A percentile compares a stretch with the other conserved stretches of the same genome.
These are phyloP conservation scores for Diachrysia chrysitis DNA, from an alignment of 2,888 invertebrate genomes.

Conservation along the genomic window DNA sequence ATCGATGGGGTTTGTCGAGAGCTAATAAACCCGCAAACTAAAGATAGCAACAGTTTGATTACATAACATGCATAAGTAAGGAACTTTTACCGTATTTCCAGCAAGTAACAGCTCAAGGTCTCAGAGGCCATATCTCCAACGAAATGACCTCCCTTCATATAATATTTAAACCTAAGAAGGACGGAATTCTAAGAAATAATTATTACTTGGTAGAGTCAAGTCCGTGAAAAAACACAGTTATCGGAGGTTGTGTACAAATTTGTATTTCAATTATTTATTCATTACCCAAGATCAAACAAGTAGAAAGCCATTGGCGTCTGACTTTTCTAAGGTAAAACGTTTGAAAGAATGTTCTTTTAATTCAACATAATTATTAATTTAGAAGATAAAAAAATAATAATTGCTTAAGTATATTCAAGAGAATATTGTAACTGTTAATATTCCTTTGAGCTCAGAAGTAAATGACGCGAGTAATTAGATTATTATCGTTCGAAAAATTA, in stretches of 20 bases:
- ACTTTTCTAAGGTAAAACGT: constrained; percentile 42
- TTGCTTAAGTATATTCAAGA: not conserved
- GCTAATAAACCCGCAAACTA: constrained; percentile 47
- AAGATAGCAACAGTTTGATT: constrained; percentile 41
- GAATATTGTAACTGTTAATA: not conserved
- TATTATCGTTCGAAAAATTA: too few relatives aligned
- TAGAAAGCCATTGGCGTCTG: constrained; percentile 28
- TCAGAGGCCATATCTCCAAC: constrained; percentile 58
- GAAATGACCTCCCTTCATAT: constrained; percentile 65
- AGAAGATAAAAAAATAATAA: not conserved
- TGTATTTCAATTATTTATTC: constrained; percentile 46
- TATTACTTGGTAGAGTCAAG: constrained; percentile 54
- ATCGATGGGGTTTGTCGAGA: constrained; percentile 30
- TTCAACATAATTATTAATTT: not conserved
- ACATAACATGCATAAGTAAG: constrained; percentile 62
- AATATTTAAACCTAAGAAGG: constrained; percentile 65
- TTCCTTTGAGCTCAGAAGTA: not conserved
- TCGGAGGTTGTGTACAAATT: constrained; percentile 29
- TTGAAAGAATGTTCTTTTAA: constrained; percentile 32
- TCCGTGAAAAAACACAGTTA: constrained; percentile 49
- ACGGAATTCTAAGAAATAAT: constrained; percentile 60
- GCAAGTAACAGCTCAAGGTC: constrained; percentile 55
- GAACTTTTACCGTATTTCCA: constrained; percentile 58
- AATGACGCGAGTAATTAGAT: not conserved
- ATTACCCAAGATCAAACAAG: constrained; percentile 48